A percentile compares a stretch with the other conserved stretches of the same genome.
Evolutionary conservation across 1,140 invertebrate species (phyloP).

Genomic region (Bombus superbus): DNA sequence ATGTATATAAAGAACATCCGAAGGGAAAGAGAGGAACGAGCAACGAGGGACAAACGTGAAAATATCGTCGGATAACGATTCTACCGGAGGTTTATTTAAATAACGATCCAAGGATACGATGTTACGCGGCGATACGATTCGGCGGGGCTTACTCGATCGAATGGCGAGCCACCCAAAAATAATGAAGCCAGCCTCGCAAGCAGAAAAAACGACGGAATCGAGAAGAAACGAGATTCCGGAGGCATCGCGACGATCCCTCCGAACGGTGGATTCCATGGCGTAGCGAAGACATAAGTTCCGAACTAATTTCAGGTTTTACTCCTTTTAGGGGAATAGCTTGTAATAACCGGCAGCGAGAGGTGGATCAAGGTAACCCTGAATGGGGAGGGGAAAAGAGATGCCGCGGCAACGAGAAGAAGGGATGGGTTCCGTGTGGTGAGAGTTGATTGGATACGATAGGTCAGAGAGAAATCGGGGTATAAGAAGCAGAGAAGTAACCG

Average conservation of each 20-base stretch:
- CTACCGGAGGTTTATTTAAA: not conserved
- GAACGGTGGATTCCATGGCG: slow-evolving; percentile 19
- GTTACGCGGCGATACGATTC: not conserved
- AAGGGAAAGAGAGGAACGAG: too few relatives aligned
- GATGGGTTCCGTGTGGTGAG: not conserved
- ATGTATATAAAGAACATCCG: too few relatives aligned
- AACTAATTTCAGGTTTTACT: slow-evolving; percentile 71
- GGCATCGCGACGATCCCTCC: slow-evolving; percentile 15
- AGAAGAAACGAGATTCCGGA: slow-evolving; percentile 26
- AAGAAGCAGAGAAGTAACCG: slow-evolving; percentile 1
- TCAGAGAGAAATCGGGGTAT: slow-evolving; percentile 48
- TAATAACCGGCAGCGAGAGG: slow-evolving; percentile 61
- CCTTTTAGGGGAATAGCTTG: slow-evolving; percentile 60
- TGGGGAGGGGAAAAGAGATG: not conserved
- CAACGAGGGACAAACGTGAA: not conserved
- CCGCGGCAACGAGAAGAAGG: slow-evolving; percentile 19
- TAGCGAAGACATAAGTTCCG: slow-evolving; percentile 64
- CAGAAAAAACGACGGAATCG: not conserved
- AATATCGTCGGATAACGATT: not conserved
- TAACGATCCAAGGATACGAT: slow-evolving; percentile 3
- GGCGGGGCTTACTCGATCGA: not conserved
- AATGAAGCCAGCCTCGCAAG: not conserved
- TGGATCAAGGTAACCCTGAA: slow-evolving; percentile 42
- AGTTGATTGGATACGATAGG: slow-evolving; percentile 60
- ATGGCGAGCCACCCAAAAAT: not conserved